These are phyloP conservation scores for Condylura cristata DNA, from an alignment of 2,113 vertebrate genomes.

Conservation along the genomic window DNA sequence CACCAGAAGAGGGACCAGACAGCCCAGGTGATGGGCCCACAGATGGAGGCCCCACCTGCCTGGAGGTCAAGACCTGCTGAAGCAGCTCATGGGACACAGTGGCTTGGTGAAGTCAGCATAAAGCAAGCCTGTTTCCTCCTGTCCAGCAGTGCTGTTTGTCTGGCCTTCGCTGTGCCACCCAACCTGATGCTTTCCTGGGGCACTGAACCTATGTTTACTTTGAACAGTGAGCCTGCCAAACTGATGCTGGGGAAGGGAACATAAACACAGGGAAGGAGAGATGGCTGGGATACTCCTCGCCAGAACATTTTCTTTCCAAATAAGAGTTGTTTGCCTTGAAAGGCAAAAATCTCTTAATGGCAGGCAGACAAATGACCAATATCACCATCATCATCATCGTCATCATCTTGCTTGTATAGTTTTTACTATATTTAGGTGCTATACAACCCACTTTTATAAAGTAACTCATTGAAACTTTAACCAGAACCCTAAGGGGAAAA, in stretches of 20 bases:
- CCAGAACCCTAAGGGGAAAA: background rate
- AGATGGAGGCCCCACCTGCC: background rate
- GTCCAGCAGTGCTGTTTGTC: constrained; percentile 56
- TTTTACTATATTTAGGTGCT: background rate
- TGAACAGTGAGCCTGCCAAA: constrained; percentile 44
- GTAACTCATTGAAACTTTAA: background rate
- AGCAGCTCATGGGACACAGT: background rate
- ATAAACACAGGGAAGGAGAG: constrained; percentile 67
- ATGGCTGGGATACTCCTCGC: constrained; percentile 23
- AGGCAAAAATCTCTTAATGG: constrained; percentile 63
- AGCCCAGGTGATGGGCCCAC: constrained; percentile 49
- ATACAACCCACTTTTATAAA: background rate
- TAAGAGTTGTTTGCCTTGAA: constrained; percentile 73
- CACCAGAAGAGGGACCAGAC: constrained; percentile 32
- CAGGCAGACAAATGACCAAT: constrained; percentile 37
- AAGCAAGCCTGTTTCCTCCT: constrained; percentile 55
- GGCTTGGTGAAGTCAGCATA: constrained; percentile 46
- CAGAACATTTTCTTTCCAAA: constrained; percentile 81
- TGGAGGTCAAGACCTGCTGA: background rate
- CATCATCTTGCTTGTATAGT: background rate
- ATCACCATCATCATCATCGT: background rate
- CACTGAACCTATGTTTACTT: constrained; percentile 68
- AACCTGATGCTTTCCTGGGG: constrained; percentile 69
- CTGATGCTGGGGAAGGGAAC: constrained; percentile 49
- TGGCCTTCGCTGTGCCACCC: constrained; percentile 26